Conservation (phyloP, 2,797 vertebrate genomes). For the Takifugu ocellatus region DNA sequence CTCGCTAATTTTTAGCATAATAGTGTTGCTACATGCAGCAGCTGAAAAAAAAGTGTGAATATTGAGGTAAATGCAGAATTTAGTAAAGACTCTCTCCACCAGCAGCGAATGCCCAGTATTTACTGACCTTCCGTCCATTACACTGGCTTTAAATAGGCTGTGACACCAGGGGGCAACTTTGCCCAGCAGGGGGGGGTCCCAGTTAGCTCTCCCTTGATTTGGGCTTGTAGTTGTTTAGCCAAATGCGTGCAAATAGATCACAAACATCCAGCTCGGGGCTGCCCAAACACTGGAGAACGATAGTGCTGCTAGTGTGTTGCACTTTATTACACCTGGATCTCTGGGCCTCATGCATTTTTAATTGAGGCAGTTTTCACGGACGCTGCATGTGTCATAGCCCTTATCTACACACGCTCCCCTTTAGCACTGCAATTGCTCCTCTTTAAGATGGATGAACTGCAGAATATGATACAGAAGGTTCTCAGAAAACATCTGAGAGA, state of each 20-base stretch:
- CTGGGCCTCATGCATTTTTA: conserved; percentile 79
- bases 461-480: conserved; percentile 48
- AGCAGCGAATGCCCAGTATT: too few relatives aligned
- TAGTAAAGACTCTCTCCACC: too few relatives aligned
- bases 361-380: conserved; percentile 74
- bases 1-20: too few relatives aligned
- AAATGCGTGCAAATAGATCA: conserved; percentile 5
- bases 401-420: conserved; percentile 51
- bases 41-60: too few relatives aligned
- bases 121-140: too few relatives aligned
- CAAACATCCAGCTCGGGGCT: conserved; percentile 32
- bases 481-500: conserved; percentile 35
- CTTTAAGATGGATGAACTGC: conserved; percentile 38
- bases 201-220: conserved; percentile 9
- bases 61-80: too few relatives aligned
- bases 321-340: conserved; percentile 78
- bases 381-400: conserved; percentile 44
- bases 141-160: too few relatives aligned
- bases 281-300: conserved; percentile 52
- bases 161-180: conserved; percentile 7
- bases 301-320: conserved; percentile 57
- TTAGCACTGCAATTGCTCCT: conserved; percentile 48
- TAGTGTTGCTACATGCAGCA: too few relatives aligned
- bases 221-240: neutral
- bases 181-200: conserved; percentile 44